Percentiles rank a stretch among this genome's conserved stretches.
These are phyloP conservation scores for Oscheius onirici DNA, from an alignment of 2,888 invertebrate genomes.

Conservation along the genomic window DNA sequence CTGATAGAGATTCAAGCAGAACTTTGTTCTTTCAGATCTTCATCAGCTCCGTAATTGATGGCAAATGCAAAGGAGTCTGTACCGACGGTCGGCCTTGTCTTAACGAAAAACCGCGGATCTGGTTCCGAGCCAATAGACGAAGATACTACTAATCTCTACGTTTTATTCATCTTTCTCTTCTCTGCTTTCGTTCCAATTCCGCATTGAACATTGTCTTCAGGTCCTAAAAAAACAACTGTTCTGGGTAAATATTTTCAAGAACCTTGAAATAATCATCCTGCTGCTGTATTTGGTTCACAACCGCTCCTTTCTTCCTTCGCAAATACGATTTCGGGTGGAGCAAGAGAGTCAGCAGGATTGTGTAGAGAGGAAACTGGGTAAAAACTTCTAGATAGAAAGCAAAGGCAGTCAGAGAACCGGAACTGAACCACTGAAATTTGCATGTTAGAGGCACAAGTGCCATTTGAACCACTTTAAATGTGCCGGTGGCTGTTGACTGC, in stretches of 20 bases:
- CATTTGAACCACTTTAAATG: conserved; percentile 25
- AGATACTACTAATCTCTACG: too few species aligned
- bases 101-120: too few species aligned
- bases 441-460: too few species aligned
- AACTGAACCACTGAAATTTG: conserved; percentile 14
- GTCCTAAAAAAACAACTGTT: not conserved
- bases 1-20: too few species aligned
- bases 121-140: too few species aligned
- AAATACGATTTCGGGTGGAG: conserved; percentile 19
- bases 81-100: too few species aligned
- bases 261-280: conserved; percentile 29
- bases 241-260: not conserved
- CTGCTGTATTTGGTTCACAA: conserved; percentile 11
- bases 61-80: too few species aligned
- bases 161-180: not conserved
- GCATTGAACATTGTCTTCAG: conserved; percentile 15
- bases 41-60: too few species aligned
- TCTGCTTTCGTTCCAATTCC: not conserved
- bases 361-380: conserved; percentile 21
- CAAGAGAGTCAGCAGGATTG: conserved; percentile 6
- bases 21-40: too few species aligned
- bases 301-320: not conserved
- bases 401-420: not conserved
- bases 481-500: conserved; percentile 11
- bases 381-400: conserved; percentile 18